Evolutionary conservation across 2,888 invertebrate genomes (phyloP).

Genomic region (Macroteleia sp.): DNA sequence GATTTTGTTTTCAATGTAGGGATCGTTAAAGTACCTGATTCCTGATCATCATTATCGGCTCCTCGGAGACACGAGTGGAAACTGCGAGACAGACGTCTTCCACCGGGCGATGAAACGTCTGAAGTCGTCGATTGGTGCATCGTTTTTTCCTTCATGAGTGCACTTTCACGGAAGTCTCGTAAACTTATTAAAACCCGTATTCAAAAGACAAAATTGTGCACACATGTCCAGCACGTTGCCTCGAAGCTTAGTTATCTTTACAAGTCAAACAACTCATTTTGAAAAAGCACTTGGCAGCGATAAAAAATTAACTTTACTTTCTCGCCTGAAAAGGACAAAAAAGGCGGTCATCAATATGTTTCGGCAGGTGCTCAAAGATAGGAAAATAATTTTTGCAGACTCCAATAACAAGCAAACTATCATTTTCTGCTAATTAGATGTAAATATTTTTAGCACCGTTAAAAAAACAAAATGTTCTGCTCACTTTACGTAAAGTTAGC

Average conservation of each 20-base stretch:
- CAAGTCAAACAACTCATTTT: conserved; percentile 23
- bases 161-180: conserved; percentile 23
- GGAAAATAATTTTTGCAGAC: too few species aligned
- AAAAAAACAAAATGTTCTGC: too few species aligned
- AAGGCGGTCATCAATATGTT: conserved; percentile 31
- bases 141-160: conserved; percentile 59
- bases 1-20: too few species aligned
- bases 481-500: too few species aligned
- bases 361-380: too few species aligned
- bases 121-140: conserved; percentile 77
- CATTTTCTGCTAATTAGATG: too few species aligned
- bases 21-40: conserved; percentile 84
- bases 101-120: conserved; percentile 80
- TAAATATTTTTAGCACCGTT: too few species aligned
- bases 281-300: conserved; percentile 16
- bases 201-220: conserved; percentile 18
- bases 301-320: conserved; percentile 30
- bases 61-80: conserved; percentile 89
- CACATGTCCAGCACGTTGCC: conserved; percentile 28
- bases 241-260: conserved; percentile 15
- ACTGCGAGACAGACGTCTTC: conserved; percentile 86
- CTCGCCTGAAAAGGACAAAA: conserved; percentile 56
- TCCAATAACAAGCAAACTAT: too few species aligned
- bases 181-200: conserved; percentile 32
- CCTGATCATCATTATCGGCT: conserved; percentile 81